These are phyloP conservation scores for Temnopleurus reevesii DNA, from an alignment of 53 echinoderm and acorn worm species.

Conservation along the genomic window DNA sequence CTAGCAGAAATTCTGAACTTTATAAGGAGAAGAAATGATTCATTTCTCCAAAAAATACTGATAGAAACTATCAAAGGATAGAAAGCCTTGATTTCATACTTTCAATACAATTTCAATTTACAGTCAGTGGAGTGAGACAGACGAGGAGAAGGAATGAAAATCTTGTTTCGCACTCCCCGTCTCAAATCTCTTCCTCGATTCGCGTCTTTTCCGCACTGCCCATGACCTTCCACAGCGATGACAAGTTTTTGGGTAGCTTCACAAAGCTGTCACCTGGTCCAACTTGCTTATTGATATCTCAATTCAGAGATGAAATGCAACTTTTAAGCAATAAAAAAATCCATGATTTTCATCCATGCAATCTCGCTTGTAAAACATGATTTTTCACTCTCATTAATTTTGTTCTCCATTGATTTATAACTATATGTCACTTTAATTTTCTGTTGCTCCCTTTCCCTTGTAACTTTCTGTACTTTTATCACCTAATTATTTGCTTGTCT, in stretches of 20 bases:
- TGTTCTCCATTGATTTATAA: no score
- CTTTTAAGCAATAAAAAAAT: no score
- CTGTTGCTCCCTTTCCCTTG: no score
- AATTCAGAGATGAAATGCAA: not conserved
- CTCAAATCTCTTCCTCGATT: slow-evolving; percentile 1
- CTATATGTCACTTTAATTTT: no score
- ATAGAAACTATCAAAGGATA: not conserved
- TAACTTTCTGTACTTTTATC: no score
- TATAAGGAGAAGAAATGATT: no score
- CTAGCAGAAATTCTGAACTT: no score
- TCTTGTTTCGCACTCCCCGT: not conserved
- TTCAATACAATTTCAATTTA: slow-evolving; percentile 33
- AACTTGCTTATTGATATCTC: slow-evolving; percentile 21
- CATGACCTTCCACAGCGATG: slow-evolving; percentile 41
- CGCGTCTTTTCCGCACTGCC: slow-evolving; percentile 44
- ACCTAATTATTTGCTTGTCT: no score
- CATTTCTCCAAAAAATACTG: no score
- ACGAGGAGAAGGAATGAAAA: slow-evolving; percentile 1
- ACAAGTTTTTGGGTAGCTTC: slow-evolving; percentile 25
- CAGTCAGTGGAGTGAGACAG: not conserved
- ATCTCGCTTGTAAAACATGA: no score
- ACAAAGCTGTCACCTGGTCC: not conserved
- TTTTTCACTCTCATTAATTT: no score
- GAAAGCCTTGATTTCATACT: slow-evolving; percentile 12
- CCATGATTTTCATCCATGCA: no score